Evolutionary conservation across 2,113 vertebrate genomes (phyloP).

Genomic region (Hipposideros armiger): DNA sequence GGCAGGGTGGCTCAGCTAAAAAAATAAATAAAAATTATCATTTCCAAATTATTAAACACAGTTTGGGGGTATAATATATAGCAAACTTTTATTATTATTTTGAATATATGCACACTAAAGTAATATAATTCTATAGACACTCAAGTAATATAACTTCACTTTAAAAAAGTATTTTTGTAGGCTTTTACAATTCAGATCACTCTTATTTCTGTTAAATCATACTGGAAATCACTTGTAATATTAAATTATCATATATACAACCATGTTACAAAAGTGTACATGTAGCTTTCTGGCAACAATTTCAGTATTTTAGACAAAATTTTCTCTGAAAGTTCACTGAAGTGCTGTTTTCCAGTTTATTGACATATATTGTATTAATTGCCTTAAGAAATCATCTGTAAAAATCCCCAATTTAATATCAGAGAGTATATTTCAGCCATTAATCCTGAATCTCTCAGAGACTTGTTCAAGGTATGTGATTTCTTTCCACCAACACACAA

Average conservation of each 20-base stretch:
- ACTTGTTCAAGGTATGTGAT: conserved; percentile 62
- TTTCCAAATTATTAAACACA: conserved; percentile 3
- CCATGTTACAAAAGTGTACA: not conserved
- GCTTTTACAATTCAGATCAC: conserved; percentile 41
- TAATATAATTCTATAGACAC: not conserved
- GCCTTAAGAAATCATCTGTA: conserved; percentile 60
- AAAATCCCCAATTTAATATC: conserved; percentile 69
- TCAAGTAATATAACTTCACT: not conserved
- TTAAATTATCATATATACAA: not conserved
- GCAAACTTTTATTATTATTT: conserved; percentile 47
- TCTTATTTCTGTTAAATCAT: conserved; percentile 11
- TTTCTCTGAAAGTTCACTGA: not conserved
- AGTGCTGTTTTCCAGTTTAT: conserved; percentile 38
- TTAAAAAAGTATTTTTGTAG: not conserved
- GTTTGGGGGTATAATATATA: not conserved
- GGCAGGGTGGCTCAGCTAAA: too few species aligned
- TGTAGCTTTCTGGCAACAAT: conserved; percentile 23
- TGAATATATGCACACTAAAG: not conserved
- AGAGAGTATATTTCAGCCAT: conserved; percentile 67
- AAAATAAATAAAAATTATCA: not conserved
- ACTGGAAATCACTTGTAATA: not conserved
- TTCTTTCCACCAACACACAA: conserved; percentile 58
- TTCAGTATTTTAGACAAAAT: not conserved
- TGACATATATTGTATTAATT: conserved; percentile 58
- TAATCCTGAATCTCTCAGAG: conserved; percentile 68